Conservation (phyloP, 2,888 invertebrate species). For the Leptopilina drosophilae region DNA sequence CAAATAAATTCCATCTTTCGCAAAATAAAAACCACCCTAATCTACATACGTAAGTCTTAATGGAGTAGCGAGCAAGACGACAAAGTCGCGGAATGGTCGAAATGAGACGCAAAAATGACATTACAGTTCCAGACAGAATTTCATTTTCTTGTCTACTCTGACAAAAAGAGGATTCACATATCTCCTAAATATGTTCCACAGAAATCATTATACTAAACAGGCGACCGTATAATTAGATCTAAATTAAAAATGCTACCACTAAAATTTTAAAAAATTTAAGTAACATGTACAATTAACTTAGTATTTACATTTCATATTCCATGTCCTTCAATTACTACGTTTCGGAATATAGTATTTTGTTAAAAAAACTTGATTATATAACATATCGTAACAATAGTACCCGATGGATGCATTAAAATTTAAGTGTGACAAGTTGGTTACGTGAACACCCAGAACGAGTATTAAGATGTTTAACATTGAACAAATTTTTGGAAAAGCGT, state of each 20-base stretch:
- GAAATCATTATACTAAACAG: constrained; percentile 22
- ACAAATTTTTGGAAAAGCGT: no score
- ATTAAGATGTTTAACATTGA: no score
- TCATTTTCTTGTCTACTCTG: constrained; percentile 25
- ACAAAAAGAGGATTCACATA: background rate
- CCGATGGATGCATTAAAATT: no score
- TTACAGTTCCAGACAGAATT: constrained; percentile 32
- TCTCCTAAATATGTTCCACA: constrained; percentile 5
- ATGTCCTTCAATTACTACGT: no score
- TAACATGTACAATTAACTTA: no score
- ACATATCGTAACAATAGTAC: no score
- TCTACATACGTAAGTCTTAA: constrained; percentile 40
- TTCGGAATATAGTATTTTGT: no score
- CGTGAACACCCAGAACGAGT: no score
- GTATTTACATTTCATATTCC: no score
- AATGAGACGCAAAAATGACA: constrained; percentile 27
- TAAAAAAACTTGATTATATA: no score
- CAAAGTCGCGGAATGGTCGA: constrained; percentile 34
- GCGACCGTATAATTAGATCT: constrained; percentile 19
- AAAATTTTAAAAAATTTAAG: no score
- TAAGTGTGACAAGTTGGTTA: no score
- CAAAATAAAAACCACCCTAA: constrained; percentile 27
- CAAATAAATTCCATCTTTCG: constrained; percentile 24
- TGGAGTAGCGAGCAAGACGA: constrained; percentile 32
- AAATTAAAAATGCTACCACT: background rate